Evolutionary conservation across 2,888 invertebrate genomes (phyloP).

Genomic region (Andrena praecox): DNA sequence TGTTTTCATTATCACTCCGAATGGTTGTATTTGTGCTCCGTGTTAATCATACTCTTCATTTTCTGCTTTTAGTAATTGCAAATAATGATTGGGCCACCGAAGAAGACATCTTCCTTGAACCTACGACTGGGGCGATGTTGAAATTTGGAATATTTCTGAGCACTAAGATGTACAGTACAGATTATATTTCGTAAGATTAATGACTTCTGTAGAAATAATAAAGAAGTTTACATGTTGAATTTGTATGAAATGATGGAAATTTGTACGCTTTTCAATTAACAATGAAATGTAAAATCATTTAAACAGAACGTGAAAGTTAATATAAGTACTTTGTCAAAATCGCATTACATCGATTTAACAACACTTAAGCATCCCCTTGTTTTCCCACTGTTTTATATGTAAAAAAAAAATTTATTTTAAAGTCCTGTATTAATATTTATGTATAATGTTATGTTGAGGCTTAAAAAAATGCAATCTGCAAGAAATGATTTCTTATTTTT

Average conservation of each 20-base stretch:
- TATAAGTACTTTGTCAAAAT: not conserved
- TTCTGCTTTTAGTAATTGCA: conserved; percentile 73
- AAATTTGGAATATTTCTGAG: conserved; percentile 87
- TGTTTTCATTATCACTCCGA: conserved; percentile 61
- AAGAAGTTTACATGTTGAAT: not conserved
- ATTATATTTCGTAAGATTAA: conserved; percentile 82
- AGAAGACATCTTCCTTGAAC: conserved; percentile 85
- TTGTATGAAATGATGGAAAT: not conserved
- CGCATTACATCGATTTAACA: not conserved
- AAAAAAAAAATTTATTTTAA: not conserved
- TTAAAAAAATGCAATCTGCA: no score
- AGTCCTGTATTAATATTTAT: no score
- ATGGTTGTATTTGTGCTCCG: not conserved
- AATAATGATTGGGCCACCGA: conserved; percentile 86
- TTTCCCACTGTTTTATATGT: not conserved
- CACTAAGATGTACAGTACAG: conserved; percentile 86
- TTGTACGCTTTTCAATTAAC: not conserved
- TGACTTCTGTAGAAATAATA: not conserved
- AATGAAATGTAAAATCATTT: not conserved
- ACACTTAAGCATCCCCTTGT: not conserved
- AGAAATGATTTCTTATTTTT: no score
- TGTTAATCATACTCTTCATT: not conserved
- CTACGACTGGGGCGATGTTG: conserved; percentile 85
- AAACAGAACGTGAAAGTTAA: not conserved
- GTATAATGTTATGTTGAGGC: no score